A percentile compares a stretch with the other conserved stretches of the same genome.
Evolutionary conservation across 2,797 vertebrate species (phyloP).

Genomic region (Ciconia nigra): DNA sequence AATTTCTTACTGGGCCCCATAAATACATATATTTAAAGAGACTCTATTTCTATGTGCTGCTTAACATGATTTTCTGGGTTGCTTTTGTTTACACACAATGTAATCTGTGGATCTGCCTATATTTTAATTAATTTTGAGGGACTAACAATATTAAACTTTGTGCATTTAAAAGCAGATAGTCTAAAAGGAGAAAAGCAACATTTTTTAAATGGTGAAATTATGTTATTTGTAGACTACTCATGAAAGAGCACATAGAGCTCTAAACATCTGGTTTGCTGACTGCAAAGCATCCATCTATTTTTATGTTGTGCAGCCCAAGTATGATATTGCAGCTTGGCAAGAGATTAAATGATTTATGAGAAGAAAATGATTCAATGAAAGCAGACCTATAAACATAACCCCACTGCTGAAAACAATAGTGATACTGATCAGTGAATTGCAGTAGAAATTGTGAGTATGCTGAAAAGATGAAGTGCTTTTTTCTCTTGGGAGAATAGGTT

Average conservation of each 20-base stretch:
- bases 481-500: neutral
- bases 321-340: neutral
- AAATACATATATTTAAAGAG: neutral
- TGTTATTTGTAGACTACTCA: neutral
- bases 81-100: neutral
- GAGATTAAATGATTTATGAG: slow-evolving; percentile 17
- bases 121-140: neutral
- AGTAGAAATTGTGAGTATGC: neutral
- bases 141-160: neutral
- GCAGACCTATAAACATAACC: neutral
- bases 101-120: neutral
- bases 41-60: neutral
- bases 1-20: neutral
- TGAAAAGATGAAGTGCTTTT: neutral
- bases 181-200: neutral
- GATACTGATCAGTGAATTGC: neutral
- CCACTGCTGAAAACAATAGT: neutral
- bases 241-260: neutral
- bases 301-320: neutral
- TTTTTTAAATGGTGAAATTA: neutral
- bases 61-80: neutral
- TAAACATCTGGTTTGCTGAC: neutral
- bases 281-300: neutral
- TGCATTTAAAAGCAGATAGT: neutral
- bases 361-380: neutral